Conservation (phyloP, 2,888 invertebrate species). For the Eulithis testata region DNA sequence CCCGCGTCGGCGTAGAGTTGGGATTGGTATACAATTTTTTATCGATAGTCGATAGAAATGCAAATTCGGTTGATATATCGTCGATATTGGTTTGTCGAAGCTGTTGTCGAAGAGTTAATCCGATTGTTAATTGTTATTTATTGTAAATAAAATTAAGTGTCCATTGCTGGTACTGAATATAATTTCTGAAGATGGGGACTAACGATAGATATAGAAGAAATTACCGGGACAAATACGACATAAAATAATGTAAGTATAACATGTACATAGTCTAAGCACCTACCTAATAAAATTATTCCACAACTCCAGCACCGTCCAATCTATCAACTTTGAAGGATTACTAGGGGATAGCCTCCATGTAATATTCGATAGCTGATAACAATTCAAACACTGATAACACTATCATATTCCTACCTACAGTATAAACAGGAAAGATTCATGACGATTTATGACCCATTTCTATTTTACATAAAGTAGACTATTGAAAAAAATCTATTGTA, state of each 20-base stretch:
- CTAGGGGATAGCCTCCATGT: constrained; percentile 61
- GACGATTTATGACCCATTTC: constrained; percentile 19
- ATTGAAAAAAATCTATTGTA: too few relatives aligned
- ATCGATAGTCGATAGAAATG: constrained; percentile 9
- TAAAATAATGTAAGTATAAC: too few relatives aligned
- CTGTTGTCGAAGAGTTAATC: too few relatives aligned
- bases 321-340: constrained; percentile 58
- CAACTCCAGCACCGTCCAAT: constrained; percentile 39
- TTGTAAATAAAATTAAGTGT: too few relatives aligned
- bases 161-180: too few relatives aligned
- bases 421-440: constrained; percentile 20
- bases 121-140: too few relatives aligned
- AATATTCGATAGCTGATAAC: constrained; percentile 48
- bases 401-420: constrained; percentile 32
- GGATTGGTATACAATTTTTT: neutral
- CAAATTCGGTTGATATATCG: too few relatives aligned
- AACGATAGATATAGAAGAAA: neutral
- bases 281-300: constrained; percentile 12
- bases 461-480: neutral
- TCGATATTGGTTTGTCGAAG: too few relatives aligned
- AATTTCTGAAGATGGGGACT: neutral
- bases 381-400: constrained; percentile 41
- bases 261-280: too few relatives aligned
- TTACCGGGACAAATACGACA: neutral
- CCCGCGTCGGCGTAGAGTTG: constrained; percentile 52